phyloP scores from a whole-genome alignment of 1,140 invertebrate species.

The Microvelia longipes region DNA sequence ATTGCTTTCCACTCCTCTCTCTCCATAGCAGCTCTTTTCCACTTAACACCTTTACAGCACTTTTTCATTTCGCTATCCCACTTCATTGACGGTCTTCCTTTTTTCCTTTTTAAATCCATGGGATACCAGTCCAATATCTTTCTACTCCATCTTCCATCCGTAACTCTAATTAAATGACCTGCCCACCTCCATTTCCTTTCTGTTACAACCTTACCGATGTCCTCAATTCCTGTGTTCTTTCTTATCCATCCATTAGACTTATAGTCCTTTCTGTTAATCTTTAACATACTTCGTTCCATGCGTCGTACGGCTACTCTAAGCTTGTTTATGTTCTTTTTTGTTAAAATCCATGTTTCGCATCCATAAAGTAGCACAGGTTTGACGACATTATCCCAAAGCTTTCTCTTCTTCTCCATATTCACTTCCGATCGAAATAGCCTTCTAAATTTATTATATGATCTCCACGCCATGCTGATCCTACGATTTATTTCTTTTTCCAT shows the following conservation, averaged over 20 bases:
- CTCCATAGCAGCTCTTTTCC: not conserved
- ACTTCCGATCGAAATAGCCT: not conserved
- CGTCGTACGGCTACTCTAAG: not conserved
- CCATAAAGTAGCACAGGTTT: constrained; percentile 7
- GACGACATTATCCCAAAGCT: constrained; percentile 1
- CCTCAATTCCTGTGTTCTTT: not conserved
- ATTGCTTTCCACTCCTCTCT: not conserved
- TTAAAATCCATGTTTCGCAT: constrained; percentile 2
- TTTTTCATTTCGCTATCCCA: not conserved
- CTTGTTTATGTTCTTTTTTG: not conserved
- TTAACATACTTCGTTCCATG: constrained; percentile 5
- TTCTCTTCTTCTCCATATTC: not conserved
- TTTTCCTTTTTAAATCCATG: not conserved
- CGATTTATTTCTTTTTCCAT: not conserved
- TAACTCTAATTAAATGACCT: constrained; percentile 10
- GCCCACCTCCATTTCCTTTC: constrained; percentile 10
- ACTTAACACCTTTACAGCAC: not conserved
- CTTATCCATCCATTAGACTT: constrained; percentile 3
- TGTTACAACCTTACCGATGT: not conserved
- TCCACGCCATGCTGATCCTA: not conserved
- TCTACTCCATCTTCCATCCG: constrained; percentile 11
- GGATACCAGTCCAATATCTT: constrained; percentile 12
- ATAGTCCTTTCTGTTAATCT: not conserved
- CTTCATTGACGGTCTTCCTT: not conserved
- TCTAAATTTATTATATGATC: not conserved